phyloP scores from a whole-genome alignment of 2,113 vertebrate species.

The Apistogramma diplotaenia region DNA sequence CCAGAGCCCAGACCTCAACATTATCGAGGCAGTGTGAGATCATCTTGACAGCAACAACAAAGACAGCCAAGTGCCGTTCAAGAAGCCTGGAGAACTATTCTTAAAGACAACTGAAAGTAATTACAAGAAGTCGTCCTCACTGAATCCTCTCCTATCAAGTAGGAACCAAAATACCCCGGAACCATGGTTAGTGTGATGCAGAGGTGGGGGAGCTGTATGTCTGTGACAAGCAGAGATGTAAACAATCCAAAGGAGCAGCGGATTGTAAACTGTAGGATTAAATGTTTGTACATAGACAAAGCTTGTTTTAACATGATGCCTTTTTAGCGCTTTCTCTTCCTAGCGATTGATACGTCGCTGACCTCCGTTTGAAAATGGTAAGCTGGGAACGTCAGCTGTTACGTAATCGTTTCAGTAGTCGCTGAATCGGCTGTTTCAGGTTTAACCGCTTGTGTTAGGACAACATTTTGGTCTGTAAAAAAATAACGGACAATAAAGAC shows the following conservation, averaged over 20 bases:
- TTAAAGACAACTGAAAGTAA: neutral
- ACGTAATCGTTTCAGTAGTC: neutral
- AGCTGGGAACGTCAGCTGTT: neutral
- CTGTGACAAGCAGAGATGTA: slow-evolving; percentile 4
- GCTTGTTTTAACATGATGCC: neutral
- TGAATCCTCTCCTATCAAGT: neutral
- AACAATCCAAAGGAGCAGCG: neutral
- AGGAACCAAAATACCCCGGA: slow-evolving; percentile 45
- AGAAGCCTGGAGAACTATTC: no score
- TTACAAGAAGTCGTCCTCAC: neutral
- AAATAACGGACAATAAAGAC: no score
- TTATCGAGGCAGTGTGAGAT: no score
- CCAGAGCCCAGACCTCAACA: no score
- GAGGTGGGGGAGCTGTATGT: neutral
- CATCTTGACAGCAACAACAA: no score
- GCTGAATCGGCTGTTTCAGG: neutral
- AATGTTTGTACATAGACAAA: neutral
- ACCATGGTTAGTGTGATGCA: neutral
- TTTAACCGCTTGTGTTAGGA: neutral
- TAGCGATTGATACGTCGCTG: neutral
- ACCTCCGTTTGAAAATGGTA: slow-evolving; percentile 44
- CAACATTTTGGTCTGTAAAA: neutral
- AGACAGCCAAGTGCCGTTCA: no score
- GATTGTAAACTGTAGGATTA: fast-evolving
- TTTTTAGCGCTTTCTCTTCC: neutral